Conservation (phyloP, 2,888 invertebrate species). For the Hymenopus coronatus region DNA sequence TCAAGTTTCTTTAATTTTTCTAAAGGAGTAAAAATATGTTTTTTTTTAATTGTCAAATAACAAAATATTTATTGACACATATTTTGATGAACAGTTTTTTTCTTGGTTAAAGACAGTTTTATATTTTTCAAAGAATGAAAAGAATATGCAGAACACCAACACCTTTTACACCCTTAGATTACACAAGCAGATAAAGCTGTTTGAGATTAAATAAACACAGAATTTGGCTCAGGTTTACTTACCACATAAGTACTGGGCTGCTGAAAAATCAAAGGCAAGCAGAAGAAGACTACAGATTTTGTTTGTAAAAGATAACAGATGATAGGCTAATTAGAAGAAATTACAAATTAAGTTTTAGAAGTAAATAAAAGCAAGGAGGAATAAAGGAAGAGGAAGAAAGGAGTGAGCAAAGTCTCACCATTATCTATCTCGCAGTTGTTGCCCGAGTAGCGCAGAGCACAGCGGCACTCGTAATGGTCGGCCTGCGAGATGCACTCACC, state of each 20-base stretch:
- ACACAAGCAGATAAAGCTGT: background rate
- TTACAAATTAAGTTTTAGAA: background rate
- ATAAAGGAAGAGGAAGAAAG: background rate
- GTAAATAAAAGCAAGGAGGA: background rate
- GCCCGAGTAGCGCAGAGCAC: slow-evolving; percentile 79
- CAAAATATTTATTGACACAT: too few species aligned
- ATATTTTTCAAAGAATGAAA: background rate
- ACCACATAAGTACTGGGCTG: background rate
- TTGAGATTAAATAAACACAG: background rate
- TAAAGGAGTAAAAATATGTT: background rate
- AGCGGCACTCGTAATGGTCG: slow-evolving; percentile 80
- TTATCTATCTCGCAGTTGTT: slow-evolving; percentile 82
- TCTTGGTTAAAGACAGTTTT: background rate
- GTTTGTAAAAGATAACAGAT: background rate
- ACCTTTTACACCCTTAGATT: background rate
- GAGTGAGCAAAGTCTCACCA: slow-evolving; percentile 44
- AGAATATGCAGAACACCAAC: background rate
- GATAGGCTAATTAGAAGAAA: background rate
- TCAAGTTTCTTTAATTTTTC: too few species aligned
- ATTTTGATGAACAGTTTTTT: background rate
- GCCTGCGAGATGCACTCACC: slow-evolving; percentile 74
- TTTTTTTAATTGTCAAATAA: background rate
- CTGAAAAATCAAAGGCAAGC: background rate
- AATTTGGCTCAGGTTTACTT: background rate
- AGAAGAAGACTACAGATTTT: background rate